Evolutionary conservation across 2,113 vertebrate genomes (phyloP).

Genomic region (Solea senegalensis): DNA sequence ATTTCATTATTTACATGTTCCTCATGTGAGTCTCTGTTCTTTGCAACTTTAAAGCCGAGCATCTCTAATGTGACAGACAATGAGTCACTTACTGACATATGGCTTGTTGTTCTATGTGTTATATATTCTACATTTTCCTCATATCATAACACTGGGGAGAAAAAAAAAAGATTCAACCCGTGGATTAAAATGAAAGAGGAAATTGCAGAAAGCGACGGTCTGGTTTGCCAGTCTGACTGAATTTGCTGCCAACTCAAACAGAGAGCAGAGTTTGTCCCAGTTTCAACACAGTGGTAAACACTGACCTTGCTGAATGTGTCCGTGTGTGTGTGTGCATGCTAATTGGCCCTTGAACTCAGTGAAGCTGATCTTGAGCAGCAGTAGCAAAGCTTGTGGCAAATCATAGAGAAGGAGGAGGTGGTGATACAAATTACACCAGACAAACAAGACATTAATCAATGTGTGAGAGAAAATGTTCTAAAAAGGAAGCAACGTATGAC

Average conservation of each 20-base stretch:
- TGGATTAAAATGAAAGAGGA: conserved; percentile 5
- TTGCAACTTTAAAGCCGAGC: background rate
- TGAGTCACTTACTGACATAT: conserved; percentile 24
- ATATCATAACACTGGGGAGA: background rate
- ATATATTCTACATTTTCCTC: background rate
- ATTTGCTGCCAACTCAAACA: background rate
- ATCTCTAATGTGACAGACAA: conserved; percentile 2
- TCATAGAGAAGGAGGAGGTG: background rate
- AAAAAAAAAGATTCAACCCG: conserved; percentile 6
- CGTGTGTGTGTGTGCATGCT: conserved; percentile 11
- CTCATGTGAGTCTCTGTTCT: background rate
- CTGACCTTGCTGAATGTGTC: conserved; percentile 1
- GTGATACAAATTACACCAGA: background rate
- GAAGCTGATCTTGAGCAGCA: background rate
- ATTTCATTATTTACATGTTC: background rate
- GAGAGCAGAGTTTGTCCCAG: conserved; percentile 14
- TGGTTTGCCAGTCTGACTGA: background rate
- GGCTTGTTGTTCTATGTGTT: background rate
- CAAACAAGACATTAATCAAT: conserved; percentile 4
- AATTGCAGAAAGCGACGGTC: background rate
- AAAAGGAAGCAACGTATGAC: background rate
- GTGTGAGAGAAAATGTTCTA: background rate
- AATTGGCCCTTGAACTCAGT: conserved; percentile 6
- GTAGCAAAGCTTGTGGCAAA: background rate
- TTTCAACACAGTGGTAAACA: background rate